These are phyloP conservation scores for Xenopus borealis DNA, from an alignment of 2,113 vertebrate genomes.

Conservation along the genomic window DNA sequence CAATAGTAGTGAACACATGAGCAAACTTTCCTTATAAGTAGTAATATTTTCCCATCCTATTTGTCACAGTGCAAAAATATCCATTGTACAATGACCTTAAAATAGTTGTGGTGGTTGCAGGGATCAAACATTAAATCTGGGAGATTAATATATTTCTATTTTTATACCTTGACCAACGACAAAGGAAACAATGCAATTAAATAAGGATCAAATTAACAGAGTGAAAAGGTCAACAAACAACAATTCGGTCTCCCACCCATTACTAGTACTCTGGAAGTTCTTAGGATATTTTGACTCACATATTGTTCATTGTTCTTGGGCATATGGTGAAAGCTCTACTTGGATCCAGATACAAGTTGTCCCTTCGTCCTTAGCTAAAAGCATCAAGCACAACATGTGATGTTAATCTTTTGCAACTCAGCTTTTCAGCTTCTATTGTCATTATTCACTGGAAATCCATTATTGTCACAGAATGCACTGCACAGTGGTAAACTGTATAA, in stretches of 20 bases:
- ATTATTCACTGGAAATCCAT: no score
- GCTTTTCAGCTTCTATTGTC: no score
- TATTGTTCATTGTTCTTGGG: conserved; percentile 74
- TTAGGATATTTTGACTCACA: conserved; percentile 73
- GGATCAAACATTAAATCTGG: conserved; percentile 2
- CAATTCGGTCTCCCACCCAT: conserved; percentile 50
- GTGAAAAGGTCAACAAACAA: conserved; percentile 64
- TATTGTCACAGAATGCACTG: no score
- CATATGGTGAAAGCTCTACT: conserved; percentile 78
- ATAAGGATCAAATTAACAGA: conserved; percentile 59
- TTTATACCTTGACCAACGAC: conserved; percentile 43
- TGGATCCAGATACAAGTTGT: conserved; percentile 51
- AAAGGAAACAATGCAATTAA: conserved; percentile 69
- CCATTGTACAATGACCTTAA: not conserved
- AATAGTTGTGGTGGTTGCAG: not conserved
- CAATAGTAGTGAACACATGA: no score
- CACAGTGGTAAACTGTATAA: no score
- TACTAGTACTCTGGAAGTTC: conserved; percentile 60
- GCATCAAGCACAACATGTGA: no score
- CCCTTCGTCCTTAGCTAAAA: no score
- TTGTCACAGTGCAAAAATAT: no score
- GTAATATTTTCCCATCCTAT: no score
- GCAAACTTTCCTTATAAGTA: no score
- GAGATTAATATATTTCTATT: conserved; percentile 11
- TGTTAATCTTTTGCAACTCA: no score